A percentile compares a stretch with the other conserved stretches of the same genome.
Conservation (phyloP, 2,888 invertebrate genomes). For the Nephrotoma guestfalica region DNA sequence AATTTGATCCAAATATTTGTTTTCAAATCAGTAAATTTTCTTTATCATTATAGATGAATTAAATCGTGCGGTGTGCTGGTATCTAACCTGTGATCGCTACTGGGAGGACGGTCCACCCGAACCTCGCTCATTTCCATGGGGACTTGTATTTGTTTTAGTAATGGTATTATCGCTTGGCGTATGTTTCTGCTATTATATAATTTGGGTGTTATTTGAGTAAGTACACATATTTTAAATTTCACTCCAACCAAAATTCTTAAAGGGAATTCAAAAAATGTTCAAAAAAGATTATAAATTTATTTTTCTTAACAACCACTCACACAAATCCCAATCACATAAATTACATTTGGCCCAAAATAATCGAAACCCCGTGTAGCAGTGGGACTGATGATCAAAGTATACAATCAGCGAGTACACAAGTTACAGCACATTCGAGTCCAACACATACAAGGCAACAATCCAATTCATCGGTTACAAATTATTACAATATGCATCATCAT, state of each 20-base stretch:
- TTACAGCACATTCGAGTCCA: conserved; percentile 51
- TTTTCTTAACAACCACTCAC: not conserved
- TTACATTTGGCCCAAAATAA: not conserved
- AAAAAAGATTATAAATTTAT: conserved; percentile 2
- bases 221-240: conserved; percentile 25
- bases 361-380: not conserved
- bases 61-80: conserved; percentile 82
- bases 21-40: conserved; percentile 11
- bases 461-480: not conserved
- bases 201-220: conserved; percentile 88
- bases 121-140: conserved; percentile 69
- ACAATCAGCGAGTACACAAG: conserved; percentile 33
- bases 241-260: not conserved
- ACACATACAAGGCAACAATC: conserved; percentile 37
- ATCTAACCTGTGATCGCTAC: conserved; percentile 79
- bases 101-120: conserved; percentile 74
- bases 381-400: conserved; percentile 55
- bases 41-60: conserved; percentile 51
- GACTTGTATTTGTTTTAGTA: conserved; percentile 57
- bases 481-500: conserved; percentile 2
- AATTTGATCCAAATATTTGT: not conserved
- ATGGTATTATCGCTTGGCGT: conserved; percentile 69
- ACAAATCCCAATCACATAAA: not conserved
- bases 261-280: not conserved
- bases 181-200: conserved; percentile 82